A percentile compares a stretch with the other conserved stretches of the same genome.
Conservation (phyloP, 2,113 vertebrate species). For the Galeopterus variegatus region DNA sequence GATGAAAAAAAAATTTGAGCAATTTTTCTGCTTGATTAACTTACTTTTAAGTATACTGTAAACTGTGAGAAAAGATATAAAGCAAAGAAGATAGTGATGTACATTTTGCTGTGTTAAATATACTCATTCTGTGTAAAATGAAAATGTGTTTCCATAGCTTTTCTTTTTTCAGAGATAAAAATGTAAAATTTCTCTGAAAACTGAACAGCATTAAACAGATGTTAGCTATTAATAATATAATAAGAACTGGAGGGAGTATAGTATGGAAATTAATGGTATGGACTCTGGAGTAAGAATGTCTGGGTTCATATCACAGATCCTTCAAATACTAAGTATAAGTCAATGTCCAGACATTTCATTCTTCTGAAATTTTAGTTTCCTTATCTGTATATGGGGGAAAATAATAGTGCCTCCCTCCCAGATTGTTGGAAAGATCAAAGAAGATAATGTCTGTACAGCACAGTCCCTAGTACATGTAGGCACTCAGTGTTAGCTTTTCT, state of each 20-base stretch:
- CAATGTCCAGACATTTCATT: neutral
- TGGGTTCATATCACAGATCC: neutral
- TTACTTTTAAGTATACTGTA: slow-evolving; percentile 70
- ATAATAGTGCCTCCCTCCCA: neutral
- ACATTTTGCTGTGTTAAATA: slow-evolving; percentile 65
- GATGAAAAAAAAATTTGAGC: slow-evolving; percentile 9
- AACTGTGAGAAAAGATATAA: slow-evolving; percentile 54
- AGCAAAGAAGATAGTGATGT: slow-evolving; percentile 37
- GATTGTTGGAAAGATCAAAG: neutral
- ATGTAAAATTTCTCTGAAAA: slow-evolving; percentile 3
- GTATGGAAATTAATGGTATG: neutral
- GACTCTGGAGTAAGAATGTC: neutral
- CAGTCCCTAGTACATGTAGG: neutral
- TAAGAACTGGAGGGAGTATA: neutral
- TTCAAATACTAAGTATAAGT: neutral
- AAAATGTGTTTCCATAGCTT: slow-evolving; percentile 30
- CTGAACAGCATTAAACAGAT: neutral
- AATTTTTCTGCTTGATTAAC: slow-evolving; percentile 66
- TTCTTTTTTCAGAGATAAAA: slow-evolving; percentile 30
- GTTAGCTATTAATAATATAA: neutral
- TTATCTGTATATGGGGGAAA: neutral
- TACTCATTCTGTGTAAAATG: slow-evolving; percentile 1
- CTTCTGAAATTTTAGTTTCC: neutral
- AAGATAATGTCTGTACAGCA: neutral
- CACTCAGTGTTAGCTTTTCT: neutral